Conservation (phyloP, 2,888 invertebrate species). For the Cepaea hortensis region DNA sequence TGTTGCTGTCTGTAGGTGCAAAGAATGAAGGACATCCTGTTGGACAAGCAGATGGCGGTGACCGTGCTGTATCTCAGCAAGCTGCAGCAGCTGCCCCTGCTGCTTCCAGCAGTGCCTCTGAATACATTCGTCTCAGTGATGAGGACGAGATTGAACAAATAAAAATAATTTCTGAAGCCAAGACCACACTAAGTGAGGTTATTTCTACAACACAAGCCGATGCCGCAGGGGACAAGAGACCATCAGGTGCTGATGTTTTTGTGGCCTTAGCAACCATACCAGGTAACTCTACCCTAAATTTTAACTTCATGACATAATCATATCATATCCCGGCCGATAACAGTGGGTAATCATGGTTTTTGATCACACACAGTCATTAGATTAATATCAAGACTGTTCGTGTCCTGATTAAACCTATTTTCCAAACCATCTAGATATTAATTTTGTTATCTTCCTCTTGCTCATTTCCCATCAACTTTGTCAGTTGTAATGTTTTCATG, state of each 20-base stretch:
- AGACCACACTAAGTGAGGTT: neutral
- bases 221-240: constrained; percentile 6
- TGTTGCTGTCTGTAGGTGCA: neutral
- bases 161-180: neutral
- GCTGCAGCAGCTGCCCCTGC: neutral
- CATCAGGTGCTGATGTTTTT: constrained; percentile 44
- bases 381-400: neutral
- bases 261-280: constrained; percentile 49
- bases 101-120: neutral
- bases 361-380: too few species aligned
- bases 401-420: neutral
- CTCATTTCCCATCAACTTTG: too few species aligned
- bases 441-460: too few species aligned
- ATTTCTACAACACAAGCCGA: constrained; percentile 1
- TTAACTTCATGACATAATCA: neutral
- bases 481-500: too few species aligned
- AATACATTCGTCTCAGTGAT: neutral
- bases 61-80: constrained; percentile 29
- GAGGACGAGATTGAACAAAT: too few species aligned
- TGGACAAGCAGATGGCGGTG: neutral
- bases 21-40: neutral
- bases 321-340: too few species aligned
- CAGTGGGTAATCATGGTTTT: too few species aligned
- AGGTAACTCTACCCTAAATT: constrained; percentile 40
- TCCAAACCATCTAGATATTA: too few species aligned